A percentile compares a stretch with the other conserved stretches of the same genome.
phyloP scores from a whole-genome alignment of 2,797 vertebrate species.

The Ambastaia sidthimunki region DNA sequence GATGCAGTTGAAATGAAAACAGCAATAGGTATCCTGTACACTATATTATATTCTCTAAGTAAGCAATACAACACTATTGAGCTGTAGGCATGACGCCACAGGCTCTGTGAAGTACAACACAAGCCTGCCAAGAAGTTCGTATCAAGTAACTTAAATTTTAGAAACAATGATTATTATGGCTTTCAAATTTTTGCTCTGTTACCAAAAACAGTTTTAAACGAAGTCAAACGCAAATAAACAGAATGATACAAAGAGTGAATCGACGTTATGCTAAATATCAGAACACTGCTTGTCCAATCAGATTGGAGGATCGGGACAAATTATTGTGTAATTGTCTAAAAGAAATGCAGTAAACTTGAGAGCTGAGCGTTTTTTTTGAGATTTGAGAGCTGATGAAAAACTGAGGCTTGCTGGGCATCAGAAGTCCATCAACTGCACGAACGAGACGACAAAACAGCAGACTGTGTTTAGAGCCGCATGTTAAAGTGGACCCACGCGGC shows the following conservation, averaged over 20 bases:
- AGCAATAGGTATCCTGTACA: neutral
- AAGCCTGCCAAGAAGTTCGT: neutral
- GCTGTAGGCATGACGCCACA: neutral
- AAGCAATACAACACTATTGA: neutral
- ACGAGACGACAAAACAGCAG: constrained; percentile 1
- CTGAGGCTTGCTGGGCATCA: neutral
- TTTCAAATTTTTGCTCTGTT: no score
- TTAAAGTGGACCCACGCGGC: constrained; percentile 42
- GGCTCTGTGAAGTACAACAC: neutral
- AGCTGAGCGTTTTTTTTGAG: no score
- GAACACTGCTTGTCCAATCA: no score
- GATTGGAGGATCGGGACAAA: no score
- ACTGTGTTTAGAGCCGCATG: neutral
- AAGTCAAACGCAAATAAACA: no score
- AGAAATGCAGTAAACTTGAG: neutral
- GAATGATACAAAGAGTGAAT: no score
- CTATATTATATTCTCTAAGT: neutral
- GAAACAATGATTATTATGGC: no score
- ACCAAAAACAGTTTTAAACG: no score
- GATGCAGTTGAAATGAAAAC: neutral
- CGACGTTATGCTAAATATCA: no score
- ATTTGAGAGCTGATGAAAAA: neutral
- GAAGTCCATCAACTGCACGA: neutral
- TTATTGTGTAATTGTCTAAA: neutral
- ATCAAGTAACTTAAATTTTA: no score